These are phyloP conservation scores for Takifugu ocellatus DNA, from an alignment of 2,797 vertebrate genomes.

Conservation along the genomic window DNA sequence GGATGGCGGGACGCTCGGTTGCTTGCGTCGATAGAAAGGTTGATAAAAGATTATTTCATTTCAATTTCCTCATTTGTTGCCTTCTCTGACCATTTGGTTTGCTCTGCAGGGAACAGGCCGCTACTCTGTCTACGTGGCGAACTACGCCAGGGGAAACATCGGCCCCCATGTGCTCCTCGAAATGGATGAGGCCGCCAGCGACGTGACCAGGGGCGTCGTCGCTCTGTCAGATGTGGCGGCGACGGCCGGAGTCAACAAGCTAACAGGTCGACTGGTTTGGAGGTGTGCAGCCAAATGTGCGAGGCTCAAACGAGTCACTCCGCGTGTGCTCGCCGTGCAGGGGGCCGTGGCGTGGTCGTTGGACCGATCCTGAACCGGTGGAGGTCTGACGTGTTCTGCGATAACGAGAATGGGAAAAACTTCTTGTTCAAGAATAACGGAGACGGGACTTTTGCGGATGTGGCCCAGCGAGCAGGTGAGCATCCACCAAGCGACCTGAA, in stretches of 20 bases:
- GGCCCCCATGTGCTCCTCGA: constrained; percentile 90
- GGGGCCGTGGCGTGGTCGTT: constrained; percentile 88
- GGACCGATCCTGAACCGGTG: constrained; percentile 87
- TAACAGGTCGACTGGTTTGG: constrained; percentile 80
- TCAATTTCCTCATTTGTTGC: not conserved
- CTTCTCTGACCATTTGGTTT: not conserved
- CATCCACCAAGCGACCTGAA: not conserved
- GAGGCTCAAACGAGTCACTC: not conserved
- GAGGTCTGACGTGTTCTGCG: constrained; percentile 90
- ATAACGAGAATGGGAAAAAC: constrained; percentile 92
- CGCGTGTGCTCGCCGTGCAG: constrained; percentile 52
- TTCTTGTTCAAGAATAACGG: constrained; percentile 92
- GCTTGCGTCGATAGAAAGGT: constrained; percentile 94
- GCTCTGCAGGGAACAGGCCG: constrained; percentile 84
- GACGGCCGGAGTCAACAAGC: constrained; percentile 84
- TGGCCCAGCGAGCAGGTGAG: constrained; percentile 82
- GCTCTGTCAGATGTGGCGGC: constrained; percentile 84
- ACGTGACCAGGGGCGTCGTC: constrained; percentile 79
- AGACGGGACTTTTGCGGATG: constrained; percentile 83
- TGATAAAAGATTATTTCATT: not conserved
- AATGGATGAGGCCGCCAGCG: constrained; percentile 88
- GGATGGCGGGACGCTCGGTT: constrained; percentile 89
- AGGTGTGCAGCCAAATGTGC: not conserved
- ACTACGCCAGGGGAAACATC: constrained; percentile 87
- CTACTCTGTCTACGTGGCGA: constrained; percentile 91